Evolutionary conservation across 2,113 vertebrate genomes (phyloP).

Genomic region (Aphyosemion australe): DNA sequence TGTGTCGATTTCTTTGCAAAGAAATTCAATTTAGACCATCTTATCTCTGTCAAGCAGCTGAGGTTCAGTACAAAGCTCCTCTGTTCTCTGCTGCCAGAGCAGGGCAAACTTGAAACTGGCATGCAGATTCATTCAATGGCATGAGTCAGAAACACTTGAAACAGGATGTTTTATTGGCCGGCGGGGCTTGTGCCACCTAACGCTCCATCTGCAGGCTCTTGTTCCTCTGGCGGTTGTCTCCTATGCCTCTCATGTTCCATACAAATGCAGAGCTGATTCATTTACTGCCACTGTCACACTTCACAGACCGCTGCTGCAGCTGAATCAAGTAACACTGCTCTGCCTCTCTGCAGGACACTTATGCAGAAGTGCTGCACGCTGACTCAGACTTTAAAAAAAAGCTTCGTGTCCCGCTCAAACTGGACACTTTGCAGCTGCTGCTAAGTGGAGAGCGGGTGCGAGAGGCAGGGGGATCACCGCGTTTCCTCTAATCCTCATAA

Average conservation of each 20-base stretch:
- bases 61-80: conserved; percentile 55
- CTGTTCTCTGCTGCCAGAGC: conserved; percentile 59
- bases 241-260: conserved; percentile 61
- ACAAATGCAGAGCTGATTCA: conserved; percentile 39
- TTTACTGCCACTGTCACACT: conserved; percentile 51
- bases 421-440: conserved; percentile 57
- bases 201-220: conserved; percentile 43
- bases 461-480: conserved; percentile 52
- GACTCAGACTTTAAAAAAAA: conserved; percentile 30
- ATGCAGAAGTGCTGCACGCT: conserved; percentile 9
- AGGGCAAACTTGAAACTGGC: conserved; percentile 46
- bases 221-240: conserved; percentile 48
- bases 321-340: conserved; percentile 29
- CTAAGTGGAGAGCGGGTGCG: conserved; percentile 52
- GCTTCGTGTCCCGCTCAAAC: conserved; percentile 24
- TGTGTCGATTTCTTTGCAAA: conserved; percentile 28
- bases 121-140: conserved; percentile 43
- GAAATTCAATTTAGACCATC: conserved; percentile 38
- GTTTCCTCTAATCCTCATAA: conserved; percentile 71
- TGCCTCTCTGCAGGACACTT: conserved; percentile 9
- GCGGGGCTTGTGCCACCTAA: conserved; percentile 40
- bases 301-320: conserved; percentile 40
- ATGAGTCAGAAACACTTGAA: conserved; percentile 47
- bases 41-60: conserved; percentile 49
- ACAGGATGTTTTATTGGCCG: conserved; percentile 40